Base-by-base conservation (phyloP, 2,888 invertebrate genomes). In the Limnephilus rhombicus region DNA sequence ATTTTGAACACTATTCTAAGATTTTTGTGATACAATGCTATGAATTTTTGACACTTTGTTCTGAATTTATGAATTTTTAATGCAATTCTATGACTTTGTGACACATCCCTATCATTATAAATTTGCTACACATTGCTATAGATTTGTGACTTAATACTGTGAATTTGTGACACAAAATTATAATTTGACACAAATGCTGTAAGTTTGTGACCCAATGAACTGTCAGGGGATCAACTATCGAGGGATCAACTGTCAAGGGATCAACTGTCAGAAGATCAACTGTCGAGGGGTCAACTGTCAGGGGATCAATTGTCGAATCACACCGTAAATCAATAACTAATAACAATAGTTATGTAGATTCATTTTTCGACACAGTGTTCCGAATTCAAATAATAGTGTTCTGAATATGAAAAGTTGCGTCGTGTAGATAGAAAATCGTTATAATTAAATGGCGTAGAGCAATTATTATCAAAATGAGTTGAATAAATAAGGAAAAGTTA, bases 391-490 rank as follows among this genome's bases (percentile, higher is more conserved):
- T 53, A 53, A 18, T 53, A 53, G 53, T 53, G 53, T 82, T 83
- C 83, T 31, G 15, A 83, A 31, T 83, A 37, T 83, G 37, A 83
- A 83, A 37, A 37, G 37, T 11, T 24, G 83, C 83, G 18, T 83
- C n/a, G 37, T 83, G 34, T 83, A 83, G 83, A 83, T 83, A 83
- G 83, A 41, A 83, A 83, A 83, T 83, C 83, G 34, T 83, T 18
- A 13, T 24, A 83, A 41, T 41, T 31, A 83, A 34, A 83, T 31
- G 18, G 82, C 82, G 82, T 34, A 83, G 82, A 34, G 83, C 9
- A 83, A 37, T 83, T 83, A 41, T 83, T 68, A 68, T 24, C 24
- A 68, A 68, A 68, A 24, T 68, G 24, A 68, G 9, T 68, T 68
- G 24, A 68, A 68, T 24, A 24, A 5, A 68, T 24, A 68, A 68